Evolutionary conservation across 1,140 invertebrate species (phyloP), one percentile per base, ranked within the genome.

Genomic region (Diachasma alloeum): DNA sequence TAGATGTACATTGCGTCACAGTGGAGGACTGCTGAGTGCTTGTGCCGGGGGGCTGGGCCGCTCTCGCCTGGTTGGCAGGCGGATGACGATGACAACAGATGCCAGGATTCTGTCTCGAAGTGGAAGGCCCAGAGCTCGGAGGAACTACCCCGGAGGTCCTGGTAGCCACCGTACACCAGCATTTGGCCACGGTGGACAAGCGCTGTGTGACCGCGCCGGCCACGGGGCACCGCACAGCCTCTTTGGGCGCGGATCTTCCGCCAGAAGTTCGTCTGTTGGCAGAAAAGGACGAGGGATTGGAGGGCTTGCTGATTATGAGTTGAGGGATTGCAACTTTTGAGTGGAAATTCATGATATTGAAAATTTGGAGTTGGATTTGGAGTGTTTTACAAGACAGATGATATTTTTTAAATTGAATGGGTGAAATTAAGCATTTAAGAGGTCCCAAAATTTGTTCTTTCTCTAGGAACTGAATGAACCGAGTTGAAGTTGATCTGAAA

Each of bases 111-210:
- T 2, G 94, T 93, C 83, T 95, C 94, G 79, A 97, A 95, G 90
- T 96, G 93, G 85, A 95, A 97, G 11, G 93, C 93, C 97, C 97
- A 98, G 0, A 97, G 87, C 86, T 98, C 96, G 24, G 93, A 92
- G 13, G 93, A 94, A 31, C 96, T 97, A 13, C 96, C 96, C 77
- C 94, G 91, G 72, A 97, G 88, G 85, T 97, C 96, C 84, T 96
- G 93, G 88, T 97, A 97, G 13, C 97, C 97, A 1, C 96, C 97
- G 87, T 96, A 97, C 67, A 97, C 92, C 36, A 96, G 91, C 93
- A 97, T 95, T 67, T 93, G 92, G 74, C 94, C 93, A 70, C 93
- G 91, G 83, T 95, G 93, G 0, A 97, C 92, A 11, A 97, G 91
- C 1, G 96, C 95, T 0, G 94, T 93, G 85, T 98, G 97, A 4